Percentiles rank a stretch among this genome's conserved stretches.
Conservation (phyloP, 2,888 invertebrate genomes). For the Drosophila siamana region DNA sequence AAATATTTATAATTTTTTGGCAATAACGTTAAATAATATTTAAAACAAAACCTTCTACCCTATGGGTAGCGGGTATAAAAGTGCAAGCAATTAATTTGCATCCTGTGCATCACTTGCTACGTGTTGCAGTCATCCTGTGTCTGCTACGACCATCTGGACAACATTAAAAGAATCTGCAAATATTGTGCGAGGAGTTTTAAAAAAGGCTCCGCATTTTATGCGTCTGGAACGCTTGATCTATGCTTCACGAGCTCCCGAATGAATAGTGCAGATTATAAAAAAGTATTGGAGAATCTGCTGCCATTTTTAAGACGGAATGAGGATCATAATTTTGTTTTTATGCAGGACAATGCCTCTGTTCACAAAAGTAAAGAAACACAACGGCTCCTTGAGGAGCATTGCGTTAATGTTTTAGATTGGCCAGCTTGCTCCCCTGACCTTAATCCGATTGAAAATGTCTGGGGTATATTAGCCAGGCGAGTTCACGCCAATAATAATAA, state of each 20-base stretch:
- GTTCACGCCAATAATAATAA: not conserved
- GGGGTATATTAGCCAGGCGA: constrained; percentile 1
- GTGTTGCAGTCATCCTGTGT: too few relatives aligned
- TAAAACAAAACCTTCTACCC: too few relatives aligned
- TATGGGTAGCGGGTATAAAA: too few relatives aligned
- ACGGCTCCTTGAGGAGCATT: not conserved
- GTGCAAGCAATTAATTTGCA: too few relatives aligned
- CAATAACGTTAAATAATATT: too few relatives aligned
- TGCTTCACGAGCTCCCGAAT: constrained; percentile 1
- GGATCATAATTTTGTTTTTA: not conserved
- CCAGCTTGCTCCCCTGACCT: not conserved
- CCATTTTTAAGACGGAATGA: not conserved
- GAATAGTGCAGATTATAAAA: not conserved
- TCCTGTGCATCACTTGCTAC: too few relatives aligned
- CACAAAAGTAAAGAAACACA: too few relatives aligned
- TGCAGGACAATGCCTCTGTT: not conserved
- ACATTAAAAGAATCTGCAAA: too few relatives aligned
- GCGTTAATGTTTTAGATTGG: not conserved
- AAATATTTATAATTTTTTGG: too few relatives aligned
- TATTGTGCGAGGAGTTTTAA: too few relatives aligned
- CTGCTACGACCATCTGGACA: too few relatives aligned
- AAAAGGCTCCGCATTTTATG: not conserved
- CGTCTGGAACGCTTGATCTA: not conserved
- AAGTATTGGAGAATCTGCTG: not conserved
- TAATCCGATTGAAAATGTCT: not conserved